Evolutionary conservation across 2,888 invertebrate species (phyloP).

Genomic region (Sphinx pinastri): DNA sequence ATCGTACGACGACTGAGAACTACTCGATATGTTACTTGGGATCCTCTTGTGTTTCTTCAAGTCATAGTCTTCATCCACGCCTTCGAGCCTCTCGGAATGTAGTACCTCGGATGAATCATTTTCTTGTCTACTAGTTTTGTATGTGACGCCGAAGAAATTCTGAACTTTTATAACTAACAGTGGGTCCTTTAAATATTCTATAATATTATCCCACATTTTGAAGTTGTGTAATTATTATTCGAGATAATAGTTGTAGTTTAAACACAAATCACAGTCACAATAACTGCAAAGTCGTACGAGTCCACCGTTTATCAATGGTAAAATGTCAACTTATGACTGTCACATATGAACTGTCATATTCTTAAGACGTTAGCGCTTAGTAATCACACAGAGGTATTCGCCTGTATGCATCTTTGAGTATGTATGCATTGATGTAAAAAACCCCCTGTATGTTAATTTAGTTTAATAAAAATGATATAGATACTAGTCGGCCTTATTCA

Average conservation of each 20-base stretch:
- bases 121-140: slow-evolving; percentile 60
- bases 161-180: slow-evolving; percentile 91
- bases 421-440: no score
- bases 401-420: no score
- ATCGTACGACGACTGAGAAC: slow-evolving; percentile 70
- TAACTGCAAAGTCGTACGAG: background rate
- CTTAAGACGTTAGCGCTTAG: no score
- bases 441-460: no score
- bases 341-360: no score
- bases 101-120: slow-evolving; percentile 58
- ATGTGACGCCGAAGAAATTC: slow-evolving; percentile 89
- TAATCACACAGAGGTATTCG: no score
- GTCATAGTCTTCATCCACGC: slow-evolving; percentile 54
- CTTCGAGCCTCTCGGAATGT: slow-evolving; percentile 59
- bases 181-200: slow-evolving; percentile 90
- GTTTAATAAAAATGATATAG: no score
- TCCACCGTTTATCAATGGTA: background rate
- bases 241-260: background rate
- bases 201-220: slow-evolving; percentile 73
- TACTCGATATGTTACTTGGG: slow-evolving; percentile 70
- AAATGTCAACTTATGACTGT: background rate
- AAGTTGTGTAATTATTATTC: slow-evolving; percentile 14
- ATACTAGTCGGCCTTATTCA: no score
- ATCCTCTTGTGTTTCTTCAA: slow-evolving; percentile 66
- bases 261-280: slow-evolving; percentile 3